Base-by-base conservation (phyloP, 64 coral and sea anemone genomes). In the Pocillopora verrucosa region DNA sequence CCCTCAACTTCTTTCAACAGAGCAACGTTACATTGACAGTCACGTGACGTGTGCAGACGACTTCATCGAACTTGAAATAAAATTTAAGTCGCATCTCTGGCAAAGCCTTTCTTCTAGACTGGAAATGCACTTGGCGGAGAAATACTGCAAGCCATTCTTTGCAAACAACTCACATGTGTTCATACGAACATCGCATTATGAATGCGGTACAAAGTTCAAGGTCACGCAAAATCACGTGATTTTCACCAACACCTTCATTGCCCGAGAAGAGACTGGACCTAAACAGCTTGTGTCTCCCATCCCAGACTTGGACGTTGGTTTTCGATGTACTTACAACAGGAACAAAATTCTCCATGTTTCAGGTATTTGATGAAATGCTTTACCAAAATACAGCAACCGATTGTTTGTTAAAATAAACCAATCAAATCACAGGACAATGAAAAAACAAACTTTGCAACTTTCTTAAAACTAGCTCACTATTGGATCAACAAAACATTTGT, bases 141-240 rank as follows among this genome's bases (percentile, higher is more conserved):
- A 89, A 61, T n/a, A 41, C 13, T 89, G 87, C 56, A 78, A 89
- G 37, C 87, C 87, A 15, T 89, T 45, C 57, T 67, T 65, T 57
- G 77, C 67, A 11, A 78, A 89, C 58, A 69, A 19, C 1, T 65
- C 87, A 20, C 87, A 89, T 69, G 76, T 57, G 34, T 51, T 57
- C 20, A 79, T 89, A 34, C 12, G 38, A 64, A 79, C 76, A 68
- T 36, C 87, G 37, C 87, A 78, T 76, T 34, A 89, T 57, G 15
- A 41, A 10, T 89, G 87, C 51, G 87, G 87, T 77, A 79, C 87
- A 26, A 68, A 45, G 51, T 69, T 36, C n/a, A 45, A 89, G 62
- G 16, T 78, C 22, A 68, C 75, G 38, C 38, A 30, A 19, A 35
- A 89, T 56, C 60, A 89, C 9, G 22, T 78, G 36, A 75, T 65